Conservation (phyloP, 2,888 invertebrate genomes). For the Amphipoea oculea region DNA sequence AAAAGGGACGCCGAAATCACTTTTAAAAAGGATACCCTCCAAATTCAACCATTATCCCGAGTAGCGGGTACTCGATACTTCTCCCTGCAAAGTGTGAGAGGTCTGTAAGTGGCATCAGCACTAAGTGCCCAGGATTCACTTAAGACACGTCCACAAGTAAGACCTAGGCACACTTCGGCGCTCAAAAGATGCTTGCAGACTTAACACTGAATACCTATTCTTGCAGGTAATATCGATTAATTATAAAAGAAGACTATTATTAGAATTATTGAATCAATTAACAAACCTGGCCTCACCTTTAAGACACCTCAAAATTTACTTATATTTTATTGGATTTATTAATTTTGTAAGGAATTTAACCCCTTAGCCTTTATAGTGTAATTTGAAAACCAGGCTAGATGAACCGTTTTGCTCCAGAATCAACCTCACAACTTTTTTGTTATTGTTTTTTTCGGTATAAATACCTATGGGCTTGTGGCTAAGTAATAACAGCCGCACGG, state of each 20-base stretch:
- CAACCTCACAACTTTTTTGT: too few relatives aligned
- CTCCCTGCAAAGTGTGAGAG: background rate
- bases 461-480: too few relatives aligned
- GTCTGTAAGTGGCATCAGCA: constrained; percentile 18
- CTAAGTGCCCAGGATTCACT: constrained; percentile 13
- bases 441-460: too few relatives aligned
- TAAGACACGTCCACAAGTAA: constrained; percentile 12
- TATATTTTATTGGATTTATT: background rate
- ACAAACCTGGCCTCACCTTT: background rate
- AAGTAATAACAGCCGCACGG: too few relatives aligned
- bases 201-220: background rate
- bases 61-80: constrained; percentile 9
- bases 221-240: background rate
- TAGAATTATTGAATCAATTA: constrained; percentile 1
- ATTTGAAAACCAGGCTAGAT: too few relatives aligned
- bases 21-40: background rate
- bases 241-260: background rate
- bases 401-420: too few relatives aligned
- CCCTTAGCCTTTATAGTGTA: too few relatives aligned
- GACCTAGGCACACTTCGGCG: background rate
- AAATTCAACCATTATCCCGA: constrained; percentile 5
- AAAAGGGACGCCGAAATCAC: background rate
- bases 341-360: background rate
- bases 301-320: background rate
- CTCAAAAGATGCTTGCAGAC: background rate